Conservation (phyloP, 2,113 vertebrate species). For the Ammospiza caudacuta region DNA sequence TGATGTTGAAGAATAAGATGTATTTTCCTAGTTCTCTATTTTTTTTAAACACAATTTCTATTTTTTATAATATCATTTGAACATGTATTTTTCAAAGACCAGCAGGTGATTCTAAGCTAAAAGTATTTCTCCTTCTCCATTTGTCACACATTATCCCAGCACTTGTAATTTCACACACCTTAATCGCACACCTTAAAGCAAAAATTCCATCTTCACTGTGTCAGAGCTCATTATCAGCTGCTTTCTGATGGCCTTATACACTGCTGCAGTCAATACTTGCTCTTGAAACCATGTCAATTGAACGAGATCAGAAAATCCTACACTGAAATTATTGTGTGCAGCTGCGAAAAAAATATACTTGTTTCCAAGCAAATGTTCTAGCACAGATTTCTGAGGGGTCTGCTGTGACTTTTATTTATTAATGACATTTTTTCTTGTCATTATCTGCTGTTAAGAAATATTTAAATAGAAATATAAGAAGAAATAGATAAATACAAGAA, state of each 20-base stretch:
- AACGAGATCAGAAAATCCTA: constrained; percentile 2
- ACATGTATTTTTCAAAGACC: not conserved
- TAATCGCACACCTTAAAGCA: not conserved
- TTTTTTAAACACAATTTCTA: not conserved
- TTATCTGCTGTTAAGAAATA: not conserved
- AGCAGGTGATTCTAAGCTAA: not conserved
- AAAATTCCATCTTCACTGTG: constrained; percentile 7
- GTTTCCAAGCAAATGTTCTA: not conserved
- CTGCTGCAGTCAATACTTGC: not conserved
- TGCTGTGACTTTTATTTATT: not conserved
- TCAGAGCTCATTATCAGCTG: constrained; percentile 2
- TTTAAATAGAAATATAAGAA: not conserved
- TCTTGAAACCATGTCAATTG: not conserved
- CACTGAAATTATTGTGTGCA: not conserved
- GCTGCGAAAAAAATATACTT: not conserved
- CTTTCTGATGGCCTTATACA: not conserved
- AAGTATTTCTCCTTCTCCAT: not conserved
- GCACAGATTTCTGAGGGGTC: not conserved
- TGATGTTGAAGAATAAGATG: not conserved
- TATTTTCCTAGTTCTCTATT: not conserved
- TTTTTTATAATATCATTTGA: not conserved
- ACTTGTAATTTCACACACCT: constrained; percentile 17
- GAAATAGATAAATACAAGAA: not conserved
- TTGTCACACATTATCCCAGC: not conserved
- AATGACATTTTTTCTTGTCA: not conserved